A percentile compares a stretch with the other conserved stretches of the same genome.
phyloP scores from a whole-genome alignment of 2,888 invertebrate genomes.

The Orgyia antiqua region DNA sequence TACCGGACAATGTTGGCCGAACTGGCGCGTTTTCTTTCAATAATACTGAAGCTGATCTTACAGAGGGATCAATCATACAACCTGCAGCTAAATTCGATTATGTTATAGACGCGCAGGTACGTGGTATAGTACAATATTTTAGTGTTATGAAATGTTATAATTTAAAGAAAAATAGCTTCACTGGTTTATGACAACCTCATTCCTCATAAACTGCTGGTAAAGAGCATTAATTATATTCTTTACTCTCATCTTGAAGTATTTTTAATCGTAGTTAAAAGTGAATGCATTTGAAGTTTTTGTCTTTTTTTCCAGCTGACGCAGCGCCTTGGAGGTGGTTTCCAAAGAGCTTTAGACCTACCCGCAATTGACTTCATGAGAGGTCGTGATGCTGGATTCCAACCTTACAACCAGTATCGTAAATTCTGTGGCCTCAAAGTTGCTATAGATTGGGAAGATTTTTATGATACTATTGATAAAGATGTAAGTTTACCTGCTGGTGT shows the following conservation, averaged over 20 bases:
- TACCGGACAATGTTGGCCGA: constrained; percentile 31
- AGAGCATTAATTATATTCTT: no score
- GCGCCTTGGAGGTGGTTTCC: constrained; percentile 20
- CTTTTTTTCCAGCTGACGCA: constrained; percentile 28
- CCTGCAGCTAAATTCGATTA: constrained; percentile 33
- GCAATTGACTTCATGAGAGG: constrained; percentile 54
- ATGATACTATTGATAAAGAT: constrained; percentile 79
- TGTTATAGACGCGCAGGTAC: constrained; percentile 39
- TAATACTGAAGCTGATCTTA: constrained; percentile 38
- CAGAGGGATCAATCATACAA: constrained; percentile 37
- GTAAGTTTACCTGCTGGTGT: constrained; percentile 27
- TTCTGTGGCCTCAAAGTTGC: constrained; percentile 87
- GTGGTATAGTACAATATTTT: no score
- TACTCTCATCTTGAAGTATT: no score
- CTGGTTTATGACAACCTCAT: no score
- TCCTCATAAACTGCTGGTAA: no score
- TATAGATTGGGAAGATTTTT: constrained; percentile 83
- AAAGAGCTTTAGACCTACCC: constrained; percentile 28
- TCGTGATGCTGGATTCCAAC: constrained; percentile 90
- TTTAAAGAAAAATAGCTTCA: no score
- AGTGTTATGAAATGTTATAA: neutral
- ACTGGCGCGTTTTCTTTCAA: constrained; percentile 35
- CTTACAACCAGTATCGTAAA: constrained; percentile 90
- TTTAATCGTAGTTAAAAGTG: no score
- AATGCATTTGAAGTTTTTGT: neutral